Evolutionary conservation across 2,113 vertebrate genomes (phyloP), one percentile per base, ranked within the genome.

Genomic region (Pleuronectes platessa): DNA sequence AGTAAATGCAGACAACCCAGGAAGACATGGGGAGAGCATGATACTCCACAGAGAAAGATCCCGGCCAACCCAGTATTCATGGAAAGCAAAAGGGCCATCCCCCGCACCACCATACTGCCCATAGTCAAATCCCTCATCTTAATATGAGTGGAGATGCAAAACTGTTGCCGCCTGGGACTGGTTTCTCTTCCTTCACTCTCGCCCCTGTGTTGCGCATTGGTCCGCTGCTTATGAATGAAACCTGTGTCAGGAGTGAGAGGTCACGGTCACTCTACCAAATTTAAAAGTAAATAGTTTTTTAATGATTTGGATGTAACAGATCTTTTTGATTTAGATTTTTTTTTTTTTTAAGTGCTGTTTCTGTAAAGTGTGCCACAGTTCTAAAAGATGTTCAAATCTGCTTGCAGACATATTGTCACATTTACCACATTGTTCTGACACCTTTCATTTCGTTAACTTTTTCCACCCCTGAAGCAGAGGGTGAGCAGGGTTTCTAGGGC

Each of bases 401-500:
- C 76, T 85, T 82, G 51, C 18, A 11, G 66, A 85, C 81, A 82
- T 47, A 82, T 76, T 73, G 47, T 47, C 45, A 78, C 15, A 86
- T 82, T 89, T 84, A 81, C 55, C 55, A 79, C 70, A 79, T 84
- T 90, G 71, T 90, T 87, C 79, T 74, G 69, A 79, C 85, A 84
- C 85, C 84, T 92, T 90, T 90, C 73, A 89, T 92, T 89, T 85
- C 73, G 89, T 90, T 86, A 81, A 72, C 83, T 73, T 71, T 84
- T 74, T 78, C 31, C 2, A 21, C 67, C 68, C 68, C 74, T 21
- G 61, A 69, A 86, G 84, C 86, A 68, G 71, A 84, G 71, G 72
- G 83, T 84, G 53, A 88, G 82, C 83, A 87, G 87, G 85, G 78
- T 92, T 93, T 93, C 90, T 90, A 85, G 91, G 91, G 79, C 89